Evolutionary conservation across 2,113 vertebrate species (phyloP).

Genomic region (Benitochromis conjunctus): DNA sequence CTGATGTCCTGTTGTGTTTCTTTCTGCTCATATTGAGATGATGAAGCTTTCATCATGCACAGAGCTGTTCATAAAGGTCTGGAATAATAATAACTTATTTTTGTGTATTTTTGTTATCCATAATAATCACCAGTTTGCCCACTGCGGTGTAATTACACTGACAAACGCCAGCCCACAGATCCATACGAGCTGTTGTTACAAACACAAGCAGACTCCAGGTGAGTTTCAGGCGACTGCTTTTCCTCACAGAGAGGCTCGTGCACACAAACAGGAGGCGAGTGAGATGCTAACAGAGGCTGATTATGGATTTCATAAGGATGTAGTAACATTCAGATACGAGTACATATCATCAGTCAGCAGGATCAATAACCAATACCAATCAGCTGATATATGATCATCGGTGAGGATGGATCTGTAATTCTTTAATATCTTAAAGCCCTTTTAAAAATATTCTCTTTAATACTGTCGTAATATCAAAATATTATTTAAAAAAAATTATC

Average conservation of each 20-base stretch:
- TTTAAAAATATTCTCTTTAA: too few relatives aligned
- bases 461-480: too few relatives aligned
- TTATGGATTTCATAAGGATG: background rate
- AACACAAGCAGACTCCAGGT: background rate
- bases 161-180: background rate
- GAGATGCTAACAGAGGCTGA: background rate
- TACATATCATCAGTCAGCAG: too few relatives aligned
- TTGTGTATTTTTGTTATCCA: background rate
- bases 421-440: too few relatives aligned
- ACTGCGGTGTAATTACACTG: background rate
- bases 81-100: too few relatives aligned
- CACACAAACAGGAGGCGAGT: background rate
- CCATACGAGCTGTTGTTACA: background rate
- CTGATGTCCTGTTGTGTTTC: background rate
- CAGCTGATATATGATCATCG: too few relatives aligned
- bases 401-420: too few relatives aligned
- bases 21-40: background rate
- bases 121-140: background rate
- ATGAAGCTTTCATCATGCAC: background rate
- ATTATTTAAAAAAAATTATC: too few relatives aligned
- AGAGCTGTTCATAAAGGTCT: too few relatives aligned
- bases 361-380: too few relatives aligned
- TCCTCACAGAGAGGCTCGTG: background rate
- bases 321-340: too few relatives aligned
- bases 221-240: background rate